Evolutionary conservation across 1,140 invertebrate species (phyloP).

Genomic region (Aricia agestis): DNA sequence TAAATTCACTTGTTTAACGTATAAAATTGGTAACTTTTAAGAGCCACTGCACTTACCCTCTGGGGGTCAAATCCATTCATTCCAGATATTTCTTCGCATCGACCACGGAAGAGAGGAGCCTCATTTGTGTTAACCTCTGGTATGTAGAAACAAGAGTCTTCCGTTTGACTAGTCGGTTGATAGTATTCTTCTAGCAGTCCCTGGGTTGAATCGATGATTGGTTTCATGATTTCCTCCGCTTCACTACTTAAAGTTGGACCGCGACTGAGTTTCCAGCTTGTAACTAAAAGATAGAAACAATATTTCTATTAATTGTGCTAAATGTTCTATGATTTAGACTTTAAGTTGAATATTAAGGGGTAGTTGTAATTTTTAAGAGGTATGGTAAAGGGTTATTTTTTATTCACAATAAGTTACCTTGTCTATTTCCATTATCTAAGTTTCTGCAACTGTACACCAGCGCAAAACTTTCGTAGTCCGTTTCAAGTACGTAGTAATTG

Average conservation of each 20-base stretch:
- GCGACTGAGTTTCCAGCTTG: slow-evolving; percentile 61
- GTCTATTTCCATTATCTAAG: slow-evolving; percentile 35
- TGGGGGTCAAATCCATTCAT: slow-evolving; percentile 45
- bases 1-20: too few relatives aligned
- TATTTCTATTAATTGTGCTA: too few relatives aligned
- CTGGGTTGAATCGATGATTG: slow-evolving; percentile 41
- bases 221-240: slow-evolving; percentile 38
- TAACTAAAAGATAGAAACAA: too few relatives aligned
- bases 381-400: too few relatives aligned
- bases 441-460: slow-evolving; percentile 57
- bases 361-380: too few relatives aligned
- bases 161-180: slow-evolving; percentile 40
- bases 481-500: slow-evolving; percentile 51
- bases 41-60: slow-evolving; percentile 38
- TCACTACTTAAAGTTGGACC: slow-evolving; percentile 30
- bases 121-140: slow-evolving; percentile 37
- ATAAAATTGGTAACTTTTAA: too few relatives aligned
- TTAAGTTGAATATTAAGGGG: too few relatives aligned
- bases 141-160: slow-evolving; percentile 58
- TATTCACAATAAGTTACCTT: slow-evolving; percentile 40
- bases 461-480: slow-evolving; percentile 52
- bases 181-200: slow-evolving; percentile 53
- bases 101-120: slow-evolving; percentile 47
- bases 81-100: slow-evolving; percentile 44
- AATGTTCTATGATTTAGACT: too few relatives aligned